These are phyloP conservation scores for Callyntrura sp. DNA, from an alignment of 2,888 invertebrate species.

Conservation along the genomic window DNA sequence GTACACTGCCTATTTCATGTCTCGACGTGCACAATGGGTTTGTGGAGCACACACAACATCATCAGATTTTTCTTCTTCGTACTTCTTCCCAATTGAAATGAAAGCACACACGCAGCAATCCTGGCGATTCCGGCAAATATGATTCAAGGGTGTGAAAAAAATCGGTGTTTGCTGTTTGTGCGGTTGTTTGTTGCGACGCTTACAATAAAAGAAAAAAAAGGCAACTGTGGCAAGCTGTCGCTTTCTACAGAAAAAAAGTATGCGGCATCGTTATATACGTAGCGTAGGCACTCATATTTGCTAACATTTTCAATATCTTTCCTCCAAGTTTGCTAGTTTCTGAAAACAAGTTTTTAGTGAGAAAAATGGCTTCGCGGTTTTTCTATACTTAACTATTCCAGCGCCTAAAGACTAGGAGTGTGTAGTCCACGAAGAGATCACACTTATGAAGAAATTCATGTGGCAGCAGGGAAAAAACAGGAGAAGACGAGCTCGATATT, in stretches of 20 bases:
- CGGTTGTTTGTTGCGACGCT: not conserved
- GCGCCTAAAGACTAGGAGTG: not conserved
- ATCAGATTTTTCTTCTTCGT: conserved; percentile 17
- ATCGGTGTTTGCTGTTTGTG: not conserved
- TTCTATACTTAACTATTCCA: not conserved
- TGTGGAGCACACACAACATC: conserved; percentile 2
- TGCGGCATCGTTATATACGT: not conserved
- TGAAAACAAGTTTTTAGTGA: not conserved
- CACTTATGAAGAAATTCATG: conserved; percentile 60
- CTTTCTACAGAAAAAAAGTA: not conserved
- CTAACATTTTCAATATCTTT: conserved; percentile 38
- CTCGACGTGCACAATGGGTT: not conserved
- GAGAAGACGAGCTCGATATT: conserved; percentile 6
- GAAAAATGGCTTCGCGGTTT: not conserved
- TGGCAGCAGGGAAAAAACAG: conserved; percentile 14
- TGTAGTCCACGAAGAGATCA: conserved; percentile 23
- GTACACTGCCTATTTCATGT: not conserved
- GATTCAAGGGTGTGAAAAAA: conserved; percentile 42
- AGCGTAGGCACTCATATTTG: conserved; percentile 34
- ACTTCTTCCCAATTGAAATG: conserved; percentile 28
- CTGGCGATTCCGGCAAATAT: conserved; percentile 13
- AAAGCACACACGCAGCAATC: not conserved
- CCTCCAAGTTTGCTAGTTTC: not conserved
- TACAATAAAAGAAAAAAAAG: not conserved
- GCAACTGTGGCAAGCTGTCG: conserved; percentile 35